These are phyloP conservation scores for Phrynocephalus vlangalii DNA, from an alignment of 2,797 vertebrate species.

Conservation along the genomic window DNA sequence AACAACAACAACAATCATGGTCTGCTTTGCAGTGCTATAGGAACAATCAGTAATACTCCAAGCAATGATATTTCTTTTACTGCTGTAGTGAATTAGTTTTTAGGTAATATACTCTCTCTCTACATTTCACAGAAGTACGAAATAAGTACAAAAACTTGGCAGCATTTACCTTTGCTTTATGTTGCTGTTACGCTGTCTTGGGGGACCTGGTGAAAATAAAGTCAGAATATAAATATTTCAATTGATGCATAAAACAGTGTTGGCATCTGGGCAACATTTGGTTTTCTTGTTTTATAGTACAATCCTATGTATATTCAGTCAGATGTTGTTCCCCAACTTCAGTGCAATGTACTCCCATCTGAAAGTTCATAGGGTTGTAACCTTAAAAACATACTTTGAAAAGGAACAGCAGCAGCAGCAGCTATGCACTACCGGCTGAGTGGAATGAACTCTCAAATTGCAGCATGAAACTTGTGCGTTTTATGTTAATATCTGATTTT, in stretches of 20 bases:
- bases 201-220: not conserved
- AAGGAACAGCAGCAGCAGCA: not conserved
- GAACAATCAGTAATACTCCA: too few species aligned
- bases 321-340: not conserved
- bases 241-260: not conserved
- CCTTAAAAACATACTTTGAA: not conserved
- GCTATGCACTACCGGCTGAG: too few species aligned
- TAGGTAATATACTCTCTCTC: too few species aligned
- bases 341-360: not conserved
- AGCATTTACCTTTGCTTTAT: not conserved
- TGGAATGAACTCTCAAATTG: too few species aligned
- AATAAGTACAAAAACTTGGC: not conserved
- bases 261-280: not conserved
- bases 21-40: too few species aligned
- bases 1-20: too few species aligned
- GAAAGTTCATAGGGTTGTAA: not conserved
- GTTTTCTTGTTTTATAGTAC: not conserved
- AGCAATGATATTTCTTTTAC: too few species aligned
- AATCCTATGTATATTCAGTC: not conserved
- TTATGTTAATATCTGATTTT: too few species aligned
- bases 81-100: too few species aligned
- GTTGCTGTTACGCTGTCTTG: not conserved
- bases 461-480: too few species aligned
- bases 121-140: too few species aligned
- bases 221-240: not conserved